Base-by-base conservation (phyloP, 2,888 invertebrate genomes). In the Polymixis lichenea region DNA sequence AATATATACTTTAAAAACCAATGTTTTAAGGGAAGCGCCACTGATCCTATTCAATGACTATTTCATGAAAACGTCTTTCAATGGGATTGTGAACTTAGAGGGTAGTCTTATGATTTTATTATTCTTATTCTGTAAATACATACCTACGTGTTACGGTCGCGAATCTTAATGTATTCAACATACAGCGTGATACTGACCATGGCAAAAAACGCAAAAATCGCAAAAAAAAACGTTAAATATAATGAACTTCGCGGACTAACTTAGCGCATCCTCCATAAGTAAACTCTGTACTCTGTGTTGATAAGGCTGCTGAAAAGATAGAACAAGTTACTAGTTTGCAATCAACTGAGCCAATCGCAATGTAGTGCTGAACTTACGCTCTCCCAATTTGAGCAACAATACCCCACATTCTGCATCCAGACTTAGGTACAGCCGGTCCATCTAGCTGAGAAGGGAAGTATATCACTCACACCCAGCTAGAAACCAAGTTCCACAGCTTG, bases 1-100 rank as follows among this genome's bases (percentile, higher is more conserved):
- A n/a, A 70, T 17, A 70, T 38, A 22, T 69, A 7, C 11, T 72
- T 38, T 25, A 22, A 15, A 71, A 72, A 49, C 4, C 22, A 72
- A 11, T 9, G 38, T 4, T 68, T 9, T n/a, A n/a, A n/a, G n/a
- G n/a, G n/a, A n/a, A n/a, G n/a, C n/a, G 9, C 43, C 1, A 43
- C 43, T 43, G 9, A 46, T 46, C 43, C 43, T 6, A 11, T 46
- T 46, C 11, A 46, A 46, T 46, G 11, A 46, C 43, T 46, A 2
- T 46, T 46, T 11, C 1, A 46, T 11, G 43, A 46, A 46, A 43
- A 46, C 9, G 43, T 46, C 43, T 0, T 46, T 46, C 43, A 46
- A 46, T 46, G 43, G 43, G 11, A 46, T 46, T 13, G 13, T 46
- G 11, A 46, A 46, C 43, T 46, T 46, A 46, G 11, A 46, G 43